These are phyloP conservation scores for Puntigrus tetrazona DNA, from an alignment of 2,113 vertebrate species.

Conservation along the genomic window DNA sequence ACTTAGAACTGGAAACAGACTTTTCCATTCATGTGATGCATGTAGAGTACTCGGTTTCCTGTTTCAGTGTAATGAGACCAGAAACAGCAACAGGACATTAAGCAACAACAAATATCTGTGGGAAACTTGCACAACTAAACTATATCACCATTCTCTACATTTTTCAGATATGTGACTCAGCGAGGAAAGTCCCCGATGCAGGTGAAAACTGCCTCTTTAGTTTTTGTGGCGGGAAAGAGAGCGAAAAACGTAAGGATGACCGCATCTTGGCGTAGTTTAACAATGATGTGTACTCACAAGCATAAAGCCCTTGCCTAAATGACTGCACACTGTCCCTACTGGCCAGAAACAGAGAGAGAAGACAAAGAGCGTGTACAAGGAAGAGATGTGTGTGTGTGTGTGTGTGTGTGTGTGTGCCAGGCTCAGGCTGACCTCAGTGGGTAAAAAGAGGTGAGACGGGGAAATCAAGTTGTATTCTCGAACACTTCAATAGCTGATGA, in stretches of 20 bases:
- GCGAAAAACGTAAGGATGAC: slow-evolving; percentile 43
- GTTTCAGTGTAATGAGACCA: neutral
- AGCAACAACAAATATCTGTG: neutral
- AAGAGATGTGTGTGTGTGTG: neutral
- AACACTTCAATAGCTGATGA: slow-evolving; percentile 44
- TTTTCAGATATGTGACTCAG: neutral
- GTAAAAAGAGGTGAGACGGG: slow-evolving; percentile 47
- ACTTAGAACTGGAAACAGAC: neutral
- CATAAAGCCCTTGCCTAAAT: neutral
- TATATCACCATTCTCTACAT: slow-evolving; percentile 2
- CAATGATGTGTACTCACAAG: neutral
- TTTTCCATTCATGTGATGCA: neutral
- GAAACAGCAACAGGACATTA: neutral
- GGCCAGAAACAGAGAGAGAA: neutral
- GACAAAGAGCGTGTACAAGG: neutral
- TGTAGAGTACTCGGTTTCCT: neutral
- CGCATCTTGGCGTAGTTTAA: slow-evolving; percentile 56
- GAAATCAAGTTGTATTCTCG: slow-evolving; percentile 49
- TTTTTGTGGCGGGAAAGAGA: neutral
- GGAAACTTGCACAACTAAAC: slow-evolving; percentile 2
- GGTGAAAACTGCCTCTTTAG: slow-evolving; percentile 40
- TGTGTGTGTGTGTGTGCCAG: neutral
- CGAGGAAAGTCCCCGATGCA: slow-evolving; percentile 24
- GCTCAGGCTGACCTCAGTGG: slow-evolving; percentile 20
- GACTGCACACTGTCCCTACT: slow-evolving; percentile 5